Conservation (phyloP, 2,113 vertebrate genomes). For the Lutjanus erythropterus region DNA sequence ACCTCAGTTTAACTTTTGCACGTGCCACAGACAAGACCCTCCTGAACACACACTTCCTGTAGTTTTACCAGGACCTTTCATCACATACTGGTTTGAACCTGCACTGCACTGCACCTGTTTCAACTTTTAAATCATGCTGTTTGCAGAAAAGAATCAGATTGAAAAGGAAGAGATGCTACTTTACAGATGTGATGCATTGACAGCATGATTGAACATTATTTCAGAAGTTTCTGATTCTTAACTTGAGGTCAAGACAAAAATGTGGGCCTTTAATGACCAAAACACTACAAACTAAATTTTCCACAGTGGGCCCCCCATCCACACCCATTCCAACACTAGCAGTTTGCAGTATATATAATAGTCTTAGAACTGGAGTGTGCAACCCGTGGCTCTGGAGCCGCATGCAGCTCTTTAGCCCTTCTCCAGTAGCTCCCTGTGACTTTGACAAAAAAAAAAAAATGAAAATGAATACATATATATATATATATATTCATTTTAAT, state of each 20-base stretch:
- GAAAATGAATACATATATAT: too few relatives aligned
- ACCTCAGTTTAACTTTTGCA: slow-evolving; percentile 29
- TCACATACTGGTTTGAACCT: neutral
- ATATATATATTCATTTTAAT: too few relatives aligned
- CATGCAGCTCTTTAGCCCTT: too few relatives aligned
- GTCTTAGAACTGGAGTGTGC: too few relatives aligned
- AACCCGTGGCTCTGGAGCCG: too few relatives aligned
- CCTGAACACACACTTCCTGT: neutral
- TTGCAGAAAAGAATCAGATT: neutral
- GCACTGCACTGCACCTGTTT: neutral
- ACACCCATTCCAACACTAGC: too few relatives aligned
- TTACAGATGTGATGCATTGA: neutral
- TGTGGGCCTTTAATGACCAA: too few relatives aligned
- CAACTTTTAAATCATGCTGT: neutral
- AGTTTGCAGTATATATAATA: too few relatives aligned
- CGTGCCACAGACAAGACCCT: neutral
- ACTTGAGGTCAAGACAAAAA: neutral
- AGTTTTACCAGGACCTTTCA: neutral
- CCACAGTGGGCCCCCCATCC: too few relatives aligned
- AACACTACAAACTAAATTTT: neutral
- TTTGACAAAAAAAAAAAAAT: too few relatives aligned
- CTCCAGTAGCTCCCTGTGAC: too few relatives aligned
- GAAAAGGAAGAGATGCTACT: neutral
- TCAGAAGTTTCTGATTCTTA: neutral
- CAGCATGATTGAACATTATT: neutral